Evolutionary conservation across 2,888 invertebrate species (phyloP), one percentile per base, ranked within the genome.

Genomic region (Busseola fusca): DNA sequence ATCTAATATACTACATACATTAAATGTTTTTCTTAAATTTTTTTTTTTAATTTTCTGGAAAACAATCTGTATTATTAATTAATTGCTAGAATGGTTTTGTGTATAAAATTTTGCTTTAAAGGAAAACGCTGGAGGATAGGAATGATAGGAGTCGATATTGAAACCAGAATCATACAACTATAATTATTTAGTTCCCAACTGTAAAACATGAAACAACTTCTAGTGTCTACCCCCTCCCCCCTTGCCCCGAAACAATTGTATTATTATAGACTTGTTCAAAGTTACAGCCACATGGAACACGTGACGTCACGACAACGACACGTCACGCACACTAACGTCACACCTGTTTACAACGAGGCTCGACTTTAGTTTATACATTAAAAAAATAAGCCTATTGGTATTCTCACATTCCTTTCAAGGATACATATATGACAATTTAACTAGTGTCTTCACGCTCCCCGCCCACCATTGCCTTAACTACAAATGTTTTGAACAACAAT

Each of bases 1-100:
- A 88, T 88, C 92, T 93, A 91, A 87, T 84, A 87, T 84, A 84
- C 76, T 82, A 84, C 80, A 74, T 85, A 74, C 64, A 83, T 69
- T 70, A 37, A 62, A 75, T 78, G 64, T 68, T 75, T 80, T 69
- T 70, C 48, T 68, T 62, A 72, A 42, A 63, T 7, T 52, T 69
- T 69, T 73, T 30, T 52, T 59, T 69, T 42, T 7, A n/a, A 25
- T 48, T 73, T 69, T 64, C 40, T 54, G 64, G 48, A 79, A 77
- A 16, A 57, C 66, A 62, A 68, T 62, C 37, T 69, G 59, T 69
- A 72, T 57, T 37, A 57, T 48, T 74, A 64, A 72, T 76, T 82
- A 81, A 76, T 72, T n/a, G 62, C 62, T 75, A 83, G 34, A 64
- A 66, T 74, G 58, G 58, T 73, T 66, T 78, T 63, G 72, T 79